These are phyloP conservation scores for zebrafish (Danio rerio) DNA, from an alignment of 2,113 vertebrate species.

Conservation along the genomic window DNA sequence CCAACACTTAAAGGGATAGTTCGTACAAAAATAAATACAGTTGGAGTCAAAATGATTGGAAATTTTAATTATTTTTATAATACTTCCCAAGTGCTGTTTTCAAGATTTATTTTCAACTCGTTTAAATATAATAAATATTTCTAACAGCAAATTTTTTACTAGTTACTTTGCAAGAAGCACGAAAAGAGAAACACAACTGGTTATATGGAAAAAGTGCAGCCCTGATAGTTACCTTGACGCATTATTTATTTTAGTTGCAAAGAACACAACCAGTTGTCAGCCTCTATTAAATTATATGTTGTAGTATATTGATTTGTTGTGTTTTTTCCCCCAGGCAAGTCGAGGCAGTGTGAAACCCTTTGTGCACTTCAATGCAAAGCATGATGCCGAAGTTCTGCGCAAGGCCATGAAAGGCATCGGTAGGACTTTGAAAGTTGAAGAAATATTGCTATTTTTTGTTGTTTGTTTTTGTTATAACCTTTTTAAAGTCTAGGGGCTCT, in stretches of 20 bases:
- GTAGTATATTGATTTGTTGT: neutral
- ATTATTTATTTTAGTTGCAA: neutral
- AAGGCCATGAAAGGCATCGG: constrained; percentile 97
- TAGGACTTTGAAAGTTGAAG: constrained; percentile 59
- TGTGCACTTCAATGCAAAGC: constrained; percentile 85
- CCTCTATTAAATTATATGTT: neutral
- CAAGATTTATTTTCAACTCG: no score
- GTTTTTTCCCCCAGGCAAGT: constrained; percentile 65
- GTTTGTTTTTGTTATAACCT: neutral
- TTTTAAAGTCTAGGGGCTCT: no score
- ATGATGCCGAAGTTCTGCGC: constrained; percentile 88
- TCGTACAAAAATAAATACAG: no score
- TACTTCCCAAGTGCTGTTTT: no score
- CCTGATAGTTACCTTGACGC: neutral
- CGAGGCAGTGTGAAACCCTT: constrained; percentile 87
- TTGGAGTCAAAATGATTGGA: no score
- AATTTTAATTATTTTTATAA: no score
- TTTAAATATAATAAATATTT: no score
- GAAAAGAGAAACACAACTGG: no score
- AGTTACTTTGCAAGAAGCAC: no score
- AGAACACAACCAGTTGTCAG: neutral
- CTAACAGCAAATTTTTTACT: no score
- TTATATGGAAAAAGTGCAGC: no score
- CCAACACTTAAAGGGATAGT: neutral
- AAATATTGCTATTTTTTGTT: neutral